Conservation (phyloP, 2,888 invertebrate genomes). For the Actias luna region DNA sequence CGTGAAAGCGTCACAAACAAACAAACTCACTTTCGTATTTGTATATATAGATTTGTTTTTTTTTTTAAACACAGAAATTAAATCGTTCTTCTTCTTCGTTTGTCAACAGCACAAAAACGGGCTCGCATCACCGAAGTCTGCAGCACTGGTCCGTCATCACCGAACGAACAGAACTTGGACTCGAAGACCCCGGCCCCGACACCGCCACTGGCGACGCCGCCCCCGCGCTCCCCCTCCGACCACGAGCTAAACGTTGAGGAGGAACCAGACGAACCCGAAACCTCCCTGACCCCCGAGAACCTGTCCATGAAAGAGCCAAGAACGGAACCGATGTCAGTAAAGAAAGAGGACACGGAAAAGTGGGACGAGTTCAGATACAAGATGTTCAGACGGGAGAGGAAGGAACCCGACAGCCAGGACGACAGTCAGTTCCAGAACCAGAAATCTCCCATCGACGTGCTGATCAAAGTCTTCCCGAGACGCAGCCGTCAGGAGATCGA, state of each 20-base stretch:
- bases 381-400: constrained; percentile 62
- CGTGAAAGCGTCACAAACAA: too few relatives aligned
- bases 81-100: constrained; percentile 31
- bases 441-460: constrained; percentile 92
- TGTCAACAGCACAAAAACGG: constrained; percentile 76
- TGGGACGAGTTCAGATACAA: constrained; percentile 76
- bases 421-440: constrained; percentile 69
- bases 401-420: constrained; percentile 42
- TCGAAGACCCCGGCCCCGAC: constrained; percentile 60
- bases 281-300: constrained; percentile 88
- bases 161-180: constrained; percentile 52
- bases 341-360: constrained; percentile 75
- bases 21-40: too few relatives aligned
- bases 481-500: constrained; percentile 93
- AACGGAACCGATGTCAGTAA: constrained; percentile 71
- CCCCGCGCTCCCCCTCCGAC: constrained; percentile 74
- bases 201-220: constrained; percentile 61
- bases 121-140: constrained; percentile 74
- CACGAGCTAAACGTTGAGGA: constrained; percentile 82
- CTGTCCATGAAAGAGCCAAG: constrained; percentile 88
- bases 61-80: too few relatives aligned
- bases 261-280: constrained; percentile 76
- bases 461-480: constrained; percentile 94
- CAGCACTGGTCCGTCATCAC: constrained; percentile 71
- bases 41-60: not conserved